Evolutionary conservation across 2,888 invertebrate species (phyloP).

Genomic region (Tethea ocularis): DNA sequence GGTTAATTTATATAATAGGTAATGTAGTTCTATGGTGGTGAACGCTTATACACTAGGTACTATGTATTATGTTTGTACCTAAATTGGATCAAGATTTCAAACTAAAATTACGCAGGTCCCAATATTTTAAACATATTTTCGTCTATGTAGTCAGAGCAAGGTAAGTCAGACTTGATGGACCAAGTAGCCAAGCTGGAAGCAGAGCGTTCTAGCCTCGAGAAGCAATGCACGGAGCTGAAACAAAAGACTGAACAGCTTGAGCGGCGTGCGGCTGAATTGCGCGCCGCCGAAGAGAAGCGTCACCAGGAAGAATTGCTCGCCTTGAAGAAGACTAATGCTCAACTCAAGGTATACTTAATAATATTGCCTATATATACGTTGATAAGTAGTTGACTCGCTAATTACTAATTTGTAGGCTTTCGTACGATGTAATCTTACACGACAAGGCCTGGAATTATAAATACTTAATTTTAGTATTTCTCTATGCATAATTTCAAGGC

Average conservation of each 20-base stretch:
- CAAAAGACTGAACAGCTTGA: constrained; percentile 91
- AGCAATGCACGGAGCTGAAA: constrained; percentile 83
- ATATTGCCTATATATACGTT: no score
- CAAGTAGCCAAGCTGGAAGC: constrained; percentile 88
- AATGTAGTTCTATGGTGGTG: no score
- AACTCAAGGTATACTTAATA: constrained; percentile 87
- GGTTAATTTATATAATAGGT: no score
- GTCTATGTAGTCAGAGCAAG: constrained; percentile 89
- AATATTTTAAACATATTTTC: constrained; percentile 3
- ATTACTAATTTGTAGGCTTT: no score
- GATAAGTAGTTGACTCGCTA: no score
- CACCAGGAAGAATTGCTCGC: constrained; percentile 96
- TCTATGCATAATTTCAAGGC: no score
- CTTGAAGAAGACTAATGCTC: constrained; percentile 96
- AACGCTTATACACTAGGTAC: no score
- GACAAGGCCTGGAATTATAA: no score
- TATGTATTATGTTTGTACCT: not conserved
- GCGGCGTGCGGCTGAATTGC: constrained; percentile 90
- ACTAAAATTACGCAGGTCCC: not conserved
- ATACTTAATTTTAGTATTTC: no score
- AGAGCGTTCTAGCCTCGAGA: constrained; percentile 86
- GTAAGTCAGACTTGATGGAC: constrained; percentile 91
- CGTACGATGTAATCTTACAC: no score
- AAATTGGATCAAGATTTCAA: no score
- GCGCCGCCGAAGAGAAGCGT: constrained; percentile 95